Conservation (phyloP, 2,113 vertebrate genomes). For the Crotalus viridis region DNA sequence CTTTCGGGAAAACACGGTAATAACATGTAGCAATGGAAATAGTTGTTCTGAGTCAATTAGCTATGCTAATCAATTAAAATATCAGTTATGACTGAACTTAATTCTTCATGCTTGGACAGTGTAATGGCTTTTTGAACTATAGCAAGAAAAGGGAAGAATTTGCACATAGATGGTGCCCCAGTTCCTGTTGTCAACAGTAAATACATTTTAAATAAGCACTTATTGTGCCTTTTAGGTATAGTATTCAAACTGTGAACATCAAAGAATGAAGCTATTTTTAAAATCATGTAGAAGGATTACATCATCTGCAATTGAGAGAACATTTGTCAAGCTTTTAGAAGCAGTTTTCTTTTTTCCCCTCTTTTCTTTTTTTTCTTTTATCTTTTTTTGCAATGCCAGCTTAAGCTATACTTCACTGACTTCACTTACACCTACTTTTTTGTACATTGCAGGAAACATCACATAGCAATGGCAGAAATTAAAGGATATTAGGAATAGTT, state of each 20-base stretch:
- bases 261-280: conserved; percentile 35
- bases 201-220: conserved; percentile 44
- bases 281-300: conserved; percentile 22
- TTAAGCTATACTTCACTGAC: conserved; percentile 24
- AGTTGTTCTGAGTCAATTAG: conserved; percentile 22
- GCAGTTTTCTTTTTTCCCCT: background rate
- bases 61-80: conserved; percentile 30
- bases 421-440: conserved; percentile 1
- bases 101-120: conserved; percentile 29
- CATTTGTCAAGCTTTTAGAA: conserved; percentile 31
- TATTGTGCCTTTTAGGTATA: conserved; percentile 5
- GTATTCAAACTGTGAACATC: conserved; percentile 37
- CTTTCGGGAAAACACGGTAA: no score
- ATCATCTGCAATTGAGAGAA: conserved; percentile 8
- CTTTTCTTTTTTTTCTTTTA: background rate
- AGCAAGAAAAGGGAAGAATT: conserved; percentile 34
- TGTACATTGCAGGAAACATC: background rate
- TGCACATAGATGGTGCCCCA: conserved; percentile 25
- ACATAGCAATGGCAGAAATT: conserved; percentile 9
- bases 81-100: conserved; percentile 38
- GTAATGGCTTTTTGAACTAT: conserved; percentile 45
- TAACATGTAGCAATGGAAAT: conserved; percentile 36
- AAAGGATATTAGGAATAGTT: background rate
- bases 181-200: conserved; percentile 30
- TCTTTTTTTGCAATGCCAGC: conserved; percentile 18